These are phyloP conservation scores for Agelastica alni DNA, from an alignment of 2,888 invertebrate genomes.

Conservation along the genomic window DNA sequence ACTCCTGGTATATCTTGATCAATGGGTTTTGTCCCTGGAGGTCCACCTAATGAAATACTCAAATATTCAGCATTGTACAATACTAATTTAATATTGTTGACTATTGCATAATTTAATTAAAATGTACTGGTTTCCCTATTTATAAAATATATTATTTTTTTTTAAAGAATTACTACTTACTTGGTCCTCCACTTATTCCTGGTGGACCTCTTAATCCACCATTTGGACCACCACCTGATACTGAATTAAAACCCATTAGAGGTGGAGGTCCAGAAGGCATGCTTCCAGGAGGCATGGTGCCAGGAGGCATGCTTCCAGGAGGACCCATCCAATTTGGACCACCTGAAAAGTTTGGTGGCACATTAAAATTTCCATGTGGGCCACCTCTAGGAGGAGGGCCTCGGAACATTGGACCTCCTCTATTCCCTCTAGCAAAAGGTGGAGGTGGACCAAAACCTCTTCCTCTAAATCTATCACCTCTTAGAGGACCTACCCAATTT, in stretches of 20 bases:
- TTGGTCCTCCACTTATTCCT: background rate
- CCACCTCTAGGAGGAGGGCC: slow-evolving; percentile 61
- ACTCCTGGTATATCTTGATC: background rate
- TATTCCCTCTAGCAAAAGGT: slow-evolving; percentile 58
- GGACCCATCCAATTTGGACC: slow-evolving; percentile 72
- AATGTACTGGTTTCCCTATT: too few relatives aligned
- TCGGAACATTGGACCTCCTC: slow-evolving; percentile 55
- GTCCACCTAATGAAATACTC: slow-evolving; percentile 18
- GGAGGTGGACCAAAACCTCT: slow-evolving; percentile 67
- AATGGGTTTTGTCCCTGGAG: slow-evolving; percentile 1
- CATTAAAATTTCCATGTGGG: slow-evolving; percentile 58
- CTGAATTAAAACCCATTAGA: slow-evolving; percentile 57
- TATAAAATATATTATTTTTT: too few relatives aligned
- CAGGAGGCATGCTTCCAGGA: too few relatives aligned
- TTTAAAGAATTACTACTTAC: slow-evolving; percentile 4
- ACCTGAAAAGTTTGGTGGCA: slow-evolving; percentile 59
- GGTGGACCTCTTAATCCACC: slow-evolving; percentile 42
- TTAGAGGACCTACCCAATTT: slow-evolving; percentile 35
- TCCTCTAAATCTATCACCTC: slow-evolving; percentile 63
- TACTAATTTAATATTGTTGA: too few relatives aligned
- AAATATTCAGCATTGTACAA: too few relatives aligned
- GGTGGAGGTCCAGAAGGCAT: slow-evolving; percentile 60
- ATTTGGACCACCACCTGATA: slow-evolving; percentile 22
- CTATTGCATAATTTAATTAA: too few relatives aligned
- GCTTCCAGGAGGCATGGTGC: too few relatives aligned